Base-by-base conservation (phyloP, 1,140 invertebrate genomes). In the Schlechtendalia chinensis region DNA sequence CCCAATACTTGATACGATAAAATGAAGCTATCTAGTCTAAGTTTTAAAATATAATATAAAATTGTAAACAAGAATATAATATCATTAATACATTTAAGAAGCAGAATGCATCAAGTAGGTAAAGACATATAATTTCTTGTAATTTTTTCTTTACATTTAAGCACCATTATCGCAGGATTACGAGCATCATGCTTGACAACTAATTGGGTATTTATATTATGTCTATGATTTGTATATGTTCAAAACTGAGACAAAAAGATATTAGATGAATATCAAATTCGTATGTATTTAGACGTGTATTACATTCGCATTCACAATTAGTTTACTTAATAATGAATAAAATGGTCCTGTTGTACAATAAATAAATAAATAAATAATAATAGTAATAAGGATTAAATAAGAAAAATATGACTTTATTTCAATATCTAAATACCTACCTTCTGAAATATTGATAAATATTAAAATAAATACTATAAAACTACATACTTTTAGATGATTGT, bases 61-160 rank as follows among this genome's bases (percentile, higher is more conserved):
- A 79, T 22, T 2, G n/a, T 63, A 47, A 45, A 77, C n/a, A 59
- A 47, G 32, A 75, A 29, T 53, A 12, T 12, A 12, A 22, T 47
- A 45, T 58, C 53, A 24, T 75, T 16, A 24, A 75, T 75, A 75
- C n/a, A 75, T 12, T 24, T 24, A 53, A 61, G 47, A 79, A 79
- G 75, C 75, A 16, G 54, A 79, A 63, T 79, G 45, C 39, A 47
- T 63, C 58, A 79, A 45, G 39, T 79, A 79, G 75, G 75, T 79
- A 79, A 63, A 63, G 58, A 79, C 58, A 79, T 50, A 63, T 79
- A 79, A 47, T 50, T 58, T 5, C 50, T 79, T 24, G 58, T 63
- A 79, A 77, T 47, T 59, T 22, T 77, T 71, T n/a, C 56, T 77
- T 77, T 77, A 75, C 72, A 50, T 77, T 61, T 59, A 77, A 77